Base-by-base conservation (phyloP, 2,888 invertebrate species). In the Meganola albula region DNA sequence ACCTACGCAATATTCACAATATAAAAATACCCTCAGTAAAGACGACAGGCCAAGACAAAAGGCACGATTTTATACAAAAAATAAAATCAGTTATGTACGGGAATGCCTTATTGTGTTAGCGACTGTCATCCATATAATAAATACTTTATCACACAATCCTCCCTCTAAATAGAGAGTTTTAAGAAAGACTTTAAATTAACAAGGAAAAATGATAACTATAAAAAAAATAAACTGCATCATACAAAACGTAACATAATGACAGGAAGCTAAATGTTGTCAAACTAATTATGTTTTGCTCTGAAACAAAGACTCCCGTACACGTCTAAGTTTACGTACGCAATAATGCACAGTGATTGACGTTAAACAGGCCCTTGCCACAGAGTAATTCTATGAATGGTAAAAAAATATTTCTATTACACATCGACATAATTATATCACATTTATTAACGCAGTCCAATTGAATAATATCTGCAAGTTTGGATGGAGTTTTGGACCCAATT, bases 21-120 rank as follows among this genome's bases (percentile, higher is more conserved):
- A 72, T 65, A 71, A 71, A 71, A 71, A 73, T 69, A 79, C 78
- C 75, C 78, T 72, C 71, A 74, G 70, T 53, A 59, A 60, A 75
- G 85, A 85, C 83, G 83, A 83, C 85, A 83, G 85, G 85, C 85
- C 85, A 84, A 85, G 85, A 83, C 85, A 74, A 74, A 73, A 78
- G 82, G 74, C 69, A 75, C 67, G 83, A 84, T 83, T 83, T 83
- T 84, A 84, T 79, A 80, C 80, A 83, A 79, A 84, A 85, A 77
- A 78, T 82, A 82, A 84, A 84, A 84, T 82, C 79, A 71, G 48
- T 56, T 51, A 53, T 61, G 85, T 85, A 84, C 84, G 85, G 82
- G 85, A 79, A 65, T 66, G 74, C 78, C 83, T 74, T 68, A 33
- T 66, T 73, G 79, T 84, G 83, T 85, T 83, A 84, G 85, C 85